A percentile compares a stretch with the other conserved stretches of the same genome.
Evolutionary conservation across 2,888 invertebrate species (phyloP).

Genomic region (Agrilus mali): DNA sequence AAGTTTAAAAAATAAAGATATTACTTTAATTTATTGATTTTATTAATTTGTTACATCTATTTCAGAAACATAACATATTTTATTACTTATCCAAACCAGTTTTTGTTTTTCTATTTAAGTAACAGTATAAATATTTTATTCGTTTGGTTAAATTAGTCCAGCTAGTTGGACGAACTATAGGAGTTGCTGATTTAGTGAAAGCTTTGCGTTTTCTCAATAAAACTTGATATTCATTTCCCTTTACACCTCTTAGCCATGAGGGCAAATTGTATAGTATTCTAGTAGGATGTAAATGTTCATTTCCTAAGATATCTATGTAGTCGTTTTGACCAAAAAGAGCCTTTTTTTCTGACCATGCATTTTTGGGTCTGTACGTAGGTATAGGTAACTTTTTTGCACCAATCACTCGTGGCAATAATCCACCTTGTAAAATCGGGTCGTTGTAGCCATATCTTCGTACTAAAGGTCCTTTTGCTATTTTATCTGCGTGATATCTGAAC

Average conservation of each 20-base stretch:
- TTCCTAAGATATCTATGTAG: constrained; percentile 91
- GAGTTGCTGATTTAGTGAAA: constrained; percentile 43
- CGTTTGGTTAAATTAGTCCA: constrained; percentile 66
- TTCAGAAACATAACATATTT: no score
- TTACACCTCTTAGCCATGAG: constrained; percentile 78
- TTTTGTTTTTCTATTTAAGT: constrained; percentile 69
- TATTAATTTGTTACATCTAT: no score
- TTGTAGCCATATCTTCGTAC: constrained; percentile 59
- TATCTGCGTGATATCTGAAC: constrained; percentile 49
- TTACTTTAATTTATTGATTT: no score
- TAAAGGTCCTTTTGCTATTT: constrained; percentile 43
- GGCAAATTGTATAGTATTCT: constrained; percentile 77
- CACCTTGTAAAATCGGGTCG: constrained; percentile 50
- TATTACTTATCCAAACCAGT: constrained; percentile 35
- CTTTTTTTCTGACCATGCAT: constrained; percentile 62
- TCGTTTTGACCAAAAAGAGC: constrained; percentile 93
- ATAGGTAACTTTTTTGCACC: constrained; percentile 43
- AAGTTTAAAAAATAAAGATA: no score
- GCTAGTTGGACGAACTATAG: constrained; percentile 57
- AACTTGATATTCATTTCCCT: constrained; percentile 74
- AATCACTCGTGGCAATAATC: constrained; percentile 54
- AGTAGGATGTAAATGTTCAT: constrained; percentile 68
- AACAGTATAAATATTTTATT: constrained; percentile 60
- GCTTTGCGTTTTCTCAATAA: constrained; percentile 61
- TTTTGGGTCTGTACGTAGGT: constrained; percentile 59